These are phyloP conservation scores for Elysia crispata DNA, from an alignment of 2,888 invertebrate genomes.

Conservation along the genomic window DNA sequence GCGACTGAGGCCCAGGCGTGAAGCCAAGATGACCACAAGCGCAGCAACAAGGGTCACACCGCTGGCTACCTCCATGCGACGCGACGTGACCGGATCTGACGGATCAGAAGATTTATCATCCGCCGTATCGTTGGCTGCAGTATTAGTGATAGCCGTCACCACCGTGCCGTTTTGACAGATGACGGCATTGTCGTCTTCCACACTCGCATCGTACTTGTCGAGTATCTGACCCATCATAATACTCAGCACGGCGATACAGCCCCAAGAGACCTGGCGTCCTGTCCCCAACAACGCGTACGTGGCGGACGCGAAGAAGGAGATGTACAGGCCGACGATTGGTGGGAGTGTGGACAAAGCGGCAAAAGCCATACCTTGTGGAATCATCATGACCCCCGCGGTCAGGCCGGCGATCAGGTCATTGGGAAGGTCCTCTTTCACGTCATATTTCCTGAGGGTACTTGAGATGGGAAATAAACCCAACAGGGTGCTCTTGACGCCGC, in stretches of 20 bases:
- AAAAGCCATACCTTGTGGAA: conserved; percentile 78
- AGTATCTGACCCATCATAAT: conserved; percentile 52
- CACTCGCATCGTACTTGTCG: conserved; percentile 43
- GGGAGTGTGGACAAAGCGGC: conserved; percentile 77
- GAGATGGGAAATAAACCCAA: conserved; percentile 59
- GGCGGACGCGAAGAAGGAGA: conserved; percentile 93
- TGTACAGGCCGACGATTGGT: conserved; percentile 82
- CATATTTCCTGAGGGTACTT: conserved; percentile 60
- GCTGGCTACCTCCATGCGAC: conserved; percentile 55
- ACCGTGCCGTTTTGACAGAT: neutral
- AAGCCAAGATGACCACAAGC: conserved; percentile 54
- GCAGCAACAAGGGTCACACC: conserved; percentile 56
- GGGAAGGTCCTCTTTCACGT: conserved; percentile 79
- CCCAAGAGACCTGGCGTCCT: conserved; percentile 91
- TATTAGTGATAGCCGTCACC: no score
- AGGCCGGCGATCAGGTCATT: conserved; percentile 88
- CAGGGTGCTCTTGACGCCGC: neutral
- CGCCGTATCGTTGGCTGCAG: neutral
- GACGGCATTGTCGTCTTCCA: neutral
- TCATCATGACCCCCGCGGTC: conserved; percentile 82
- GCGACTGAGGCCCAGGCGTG: conserved; percentile 56
- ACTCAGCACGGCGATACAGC: conserved; percentile 50
- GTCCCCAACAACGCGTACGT: conserved; percentile 91
- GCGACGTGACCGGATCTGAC: conserved; percentile 22
- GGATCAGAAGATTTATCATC: neutral